A percentile compares a stretch with the other conserved stretches of the same genome.
phyloP scores from a whole-genome alignment of 2,797 vertebrate genomes.

The Danio kyathit region DNA sequence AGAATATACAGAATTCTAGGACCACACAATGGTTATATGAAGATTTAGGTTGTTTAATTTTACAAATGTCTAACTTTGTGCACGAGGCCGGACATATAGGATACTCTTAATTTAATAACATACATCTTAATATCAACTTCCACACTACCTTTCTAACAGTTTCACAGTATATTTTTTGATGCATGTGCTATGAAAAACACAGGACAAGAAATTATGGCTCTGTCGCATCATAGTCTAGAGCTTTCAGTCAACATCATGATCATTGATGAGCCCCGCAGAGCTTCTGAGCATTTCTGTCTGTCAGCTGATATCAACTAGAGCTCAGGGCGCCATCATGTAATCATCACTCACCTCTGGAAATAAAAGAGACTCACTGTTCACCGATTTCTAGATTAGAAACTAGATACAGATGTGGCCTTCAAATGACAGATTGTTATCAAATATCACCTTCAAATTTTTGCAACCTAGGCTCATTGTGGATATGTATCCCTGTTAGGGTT shows the following conservation, averaged over 20 bases:
- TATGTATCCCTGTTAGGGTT: too few species aligned
- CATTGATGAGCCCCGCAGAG: slow-evolving; percentile 72
- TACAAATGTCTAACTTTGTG: too few species aligned
- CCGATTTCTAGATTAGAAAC: background rate
- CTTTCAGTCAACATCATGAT: slow-evolving; percentile 75
- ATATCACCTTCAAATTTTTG: too few species aligned
- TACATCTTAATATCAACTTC: too few species aligned
- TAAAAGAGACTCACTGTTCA: background rate
- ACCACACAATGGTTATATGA: too few species aligned
- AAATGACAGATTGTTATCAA: too few species aligned
- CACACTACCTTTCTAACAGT: background rate
- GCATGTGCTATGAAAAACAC: slow-evolving; percentile 24
- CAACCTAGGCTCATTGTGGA: too few species aligned
- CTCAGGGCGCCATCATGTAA: slow-evolving; percentile 72
- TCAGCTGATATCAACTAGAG: slow-evolving; percentile 59
- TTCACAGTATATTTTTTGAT: background rate
- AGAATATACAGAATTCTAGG: too few species aligned
- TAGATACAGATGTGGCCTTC: background rate
- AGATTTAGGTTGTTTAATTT: too few species aligned
- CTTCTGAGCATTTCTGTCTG: slow-evolving; percentile 65
- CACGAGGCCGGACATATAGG: too few species aligned
- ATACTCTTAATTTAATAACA: too few species aligned
- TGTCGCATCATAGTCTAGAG: slow-evolving; percentile 71
- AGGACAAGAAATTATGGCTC: slow-evolving; percentile 62
- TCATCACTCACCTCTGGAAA: slow-evolving; percentile 75